Evolutionary conservation across 2,888 invertebrate genomes (phyloP), one percentile per base, ranked within the genome.

Genomic region (Cosmopolites sordidus): DNA sequence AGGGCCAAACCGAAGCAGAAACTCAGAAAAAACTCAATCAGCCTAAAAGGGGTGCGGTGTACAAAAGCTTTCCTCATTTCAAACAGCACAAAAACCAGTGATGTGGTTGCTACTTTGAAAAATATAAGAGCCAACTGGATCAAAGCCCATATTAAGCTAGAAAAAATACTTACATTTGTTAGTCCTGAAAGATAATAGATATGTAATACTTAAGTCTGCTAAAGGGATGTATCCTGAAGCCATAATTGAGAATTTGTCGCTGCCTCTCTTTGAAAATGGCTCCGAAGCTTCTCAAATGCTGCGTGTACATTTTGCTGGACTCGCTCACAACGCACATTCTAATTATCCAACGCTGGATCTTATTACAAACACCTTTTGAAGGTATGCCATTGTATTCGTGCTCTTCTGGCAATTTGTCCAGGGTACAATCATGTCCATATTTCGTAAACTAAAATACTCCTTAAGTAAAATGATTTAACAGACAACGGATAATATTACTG

Each of bases 231-330:
- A 69, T 66, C 16, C 61, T 61, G 38, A 58, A 58, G 6, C 61
- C 62, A 48, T 67, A 58, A 49, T 63, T 54, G 38, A 48, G 39
- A 14, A 68, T 54, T 51, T 69, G 69, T 46, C 68, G 60, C 52
- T 61, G 62, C 29, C 65, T 61, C 50, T 69, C 69, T 40, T 64
- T 65, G 27, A 62, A 60, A 30, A 68, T 64, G 6, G 68, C 63
- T 6, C 67, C 68, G 46, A 64, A 66, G 50, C 69, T 69, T 50
- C 68, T 58, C 51, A 69, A 43, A 54, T 66, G 66, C 18, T 66
- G 65, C 5, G 65, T 66, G 41, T 64, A 64, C 44, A 64, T 60
- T 51, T 66, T 66, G 43, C 64, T 65, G 3, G 61, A 59, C 39
- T 66, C 64, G 5, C 63, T 64, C 5, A 66, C 65, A 1, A 62